These are phyloP conservation scores for Misgurnus mizolepis DNA, from an alignment of 2,113 vertebrate genomes.

Conservation along the genomic window DNA sequence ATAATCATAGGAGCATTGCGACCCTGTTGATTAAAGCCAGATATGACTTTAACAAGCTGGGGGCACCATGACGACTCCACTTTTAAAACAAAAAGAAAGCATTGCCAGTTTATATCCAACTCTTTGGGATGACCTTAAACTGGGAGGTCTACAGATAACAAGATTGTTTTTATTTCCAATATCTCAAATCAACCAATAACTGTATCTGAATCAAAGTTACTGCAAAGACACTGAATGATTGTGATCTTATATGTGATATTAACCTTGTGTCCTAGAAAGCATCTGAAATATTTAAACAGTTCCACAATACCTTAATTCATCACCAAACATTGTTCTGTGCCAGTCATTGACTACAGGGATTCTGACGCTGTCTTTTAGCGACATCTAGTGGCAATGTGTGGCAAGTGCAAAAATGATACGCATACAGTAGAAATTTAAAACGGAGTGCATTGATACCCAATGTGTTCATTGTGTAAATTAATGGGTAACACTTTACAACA, in stretches of 20 bases:
- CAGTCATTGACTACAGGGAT: neutral
- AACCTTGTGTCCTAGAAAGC: neutral
- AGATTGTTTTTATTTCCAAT: neutral
- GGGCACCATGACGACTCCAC: slow-evolving; percentile 49
- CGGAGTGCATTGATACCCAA: no score
- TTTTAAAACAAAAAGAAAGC: slow-evolving; percentile 22
- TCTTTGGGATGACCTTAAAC: slow-evolving; percentile 32
- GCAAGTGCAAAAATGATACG: neutral
- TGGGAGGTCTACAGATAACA: neutral
- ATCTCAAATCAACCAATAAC: neutral
- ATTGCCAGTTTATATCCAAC: slow-evolving; percentile 25
- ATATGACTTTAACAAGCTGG: slow-evolving; percentile 59
- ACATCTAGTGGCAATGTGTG: slow-evolving; percentile 59
- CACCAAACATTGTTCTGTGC: neutral
- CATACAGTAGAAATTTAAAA: no score
- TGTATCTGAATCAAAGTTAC: neutral
- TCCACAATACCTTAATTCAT: neutral
- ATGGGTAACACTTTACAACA: no score
- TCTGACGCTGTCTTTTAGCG: slow-evolving; percentile 52
- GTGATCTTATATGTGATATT: neutral
- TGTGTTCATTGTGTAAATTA: no score
- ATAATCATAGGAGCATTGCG: slow-evolving; percentile 60
- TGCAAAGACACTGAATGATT: neutral
- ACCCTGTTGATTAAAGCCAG: slow-evolving; percentile 62
- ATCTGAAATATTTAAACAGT: neutral